Evolutionary conservation across 1,140 invertebrate genomes (phyloP), one percentile per base, ranked within the genome.

Genomic region (Drosophila takahashii): DNA sequence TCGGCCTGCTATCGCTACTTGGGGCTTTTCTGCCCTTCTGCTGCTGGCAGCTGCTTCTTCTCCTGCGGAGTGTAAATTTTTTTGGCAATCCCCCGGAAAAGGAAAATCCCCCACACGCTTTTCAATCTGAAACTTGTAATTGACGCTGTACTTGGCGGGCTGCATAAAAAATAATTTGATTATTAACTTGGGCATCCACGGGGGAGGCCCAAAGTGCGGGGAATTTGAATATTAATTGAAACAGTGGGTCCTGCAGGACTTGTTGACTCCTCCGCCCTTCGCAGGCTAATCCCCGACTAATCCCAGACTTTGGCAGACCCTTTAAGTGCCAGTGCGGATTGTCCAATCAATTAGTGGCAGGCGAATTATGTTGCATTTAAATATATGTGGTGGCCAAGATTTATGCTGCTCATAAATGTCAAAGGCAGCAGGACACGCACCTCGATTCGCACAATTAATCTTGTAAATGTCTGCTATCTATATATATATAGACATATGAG

Each of bases 221-320:
- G 79, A 89, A 89, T 89, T 87, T 83, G 83, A 87, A 87, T 87
- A 87, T 89, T 87, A 83, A 87, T 87, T 87, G 83, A 83, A 86
- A 78, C 60, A 59, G 7, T 11, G 29, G 29, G 0, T 0, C 42
- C 70, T 39, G 3, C 13, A 26, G 71, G 70, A 61, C 50, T 39
- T 53, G 44, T 70, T 70, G 66, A 57, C 64, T 70, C 42, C 16
- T 18, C 1, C 8, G 22, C 22, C 22, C 22, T 1, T 8, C 26
- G n/a, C n/a, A n/a, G 34, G 16, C 64, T 70, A 70, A 70, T 70
- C 66, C 66, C 51, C 11, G 29, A 39, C 42, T 70, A 70, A 70
- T 70, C 66, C 39, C 39, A 6, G 15, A 5, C 44, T 53, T 32
- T 26, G 15, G 7, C 4, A n/a, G 44, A 41, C 34, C 59, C 34